phyloP scores from a whole-genome alignment of 2,113 vertebrate species.

The Pollachius pollachius region DNA sequence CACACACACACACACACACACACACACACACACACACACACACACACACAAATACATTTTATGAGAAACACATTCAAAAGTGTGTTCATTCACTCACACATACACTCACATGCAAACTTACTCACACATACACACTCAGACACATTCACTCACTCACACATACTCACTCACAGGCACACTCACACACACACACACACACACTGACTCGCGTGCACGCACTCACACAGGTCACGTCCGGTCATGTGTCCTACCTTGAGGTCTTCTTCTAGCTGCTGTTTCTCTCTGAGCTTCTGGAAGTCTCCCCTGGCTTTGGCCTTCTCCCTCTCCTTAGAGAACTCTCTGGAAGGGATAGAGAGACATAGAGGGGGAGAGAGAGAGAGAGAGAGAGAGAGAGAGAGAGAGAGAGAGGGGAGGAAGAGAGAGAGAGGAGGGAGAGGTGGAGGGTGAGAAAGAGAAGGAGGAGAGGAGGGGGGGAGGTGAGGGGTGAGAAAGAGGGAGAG shows the following conservation, averaged over 20 bases:
- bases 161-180: background rate
- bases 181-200: background rate
- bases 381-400: constrained; percentile 2
- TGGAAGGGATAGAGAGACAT: constrained; percentile 49
- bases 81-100: background rate
- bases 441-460: constrained; percentile 18
- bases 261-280: constrained; percentile 97
- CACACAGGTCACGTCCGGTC: background rate
- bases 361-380: background rate
- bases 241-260: constrained; percentile 80
- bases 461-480: constrained; percentile 59
- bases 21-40: constrained; percentile 3
- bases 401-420: background rate
- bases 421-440: background rate
- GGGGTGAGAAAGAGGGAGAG: constrained; percentile 50
- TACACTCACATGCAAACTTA: background rate
- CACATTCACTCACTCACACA: constrained; percentile 4
- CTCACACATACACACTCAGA: background rate
- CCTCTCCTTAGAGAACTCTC: constrained; percentile 98
- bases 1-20: background rate
- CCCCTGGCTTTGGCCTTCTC: constrained; percentile 97
- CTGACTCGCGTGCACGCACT: constrained; percentile 1
- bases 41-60: constrained; percentile 1
- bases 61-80: background rate
- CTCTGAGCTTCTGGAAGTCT: constrained; percentile 95